Evolutionary conservation across 2,888 invertebrate genomes (phyloP).

Genomic region (Arrhopalites spinosus): DNA sequence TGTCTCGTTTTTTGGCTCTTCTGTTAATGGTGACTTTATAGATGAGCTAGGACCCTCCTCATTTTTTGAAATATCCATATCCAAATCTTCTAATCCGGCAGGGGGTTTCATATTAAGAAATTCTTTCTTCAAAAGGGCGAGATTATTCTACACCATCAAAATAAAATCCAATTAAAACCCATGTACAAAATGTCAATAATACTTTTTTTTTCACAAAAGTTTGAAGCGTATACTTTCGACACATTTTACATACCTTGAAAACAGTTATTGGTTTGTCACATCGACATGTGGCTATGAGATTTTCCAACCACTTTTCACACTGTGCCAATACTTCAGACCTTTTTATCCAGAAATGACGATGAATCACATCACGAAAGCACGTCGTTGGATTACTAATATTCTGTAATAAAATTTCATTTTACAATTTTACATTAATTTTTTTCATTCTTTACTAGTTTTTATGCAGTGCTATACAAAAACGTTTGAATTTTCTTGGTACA

Average conservation of each 20-base stretch:
- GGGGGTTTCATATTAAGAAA: slow-evolving; percentile 81
- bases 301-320: slow-evolving; percentile 86
- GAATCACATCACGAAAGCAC: slow-evolving; percentile 90
- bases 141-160: slow-evolving; percentile 69
- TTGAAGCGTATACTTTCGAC: not conserved
- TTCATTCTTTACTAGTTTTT: too few relatives aligned
- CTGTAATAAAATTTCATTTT: too few relatives aligned
- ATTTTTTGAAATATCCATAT: not conserved
- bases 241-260: slow-evolving; percentile 51
- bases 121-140: slow-evolving; percentile 83
- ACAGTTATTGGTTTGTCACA: slow-evolving; percentile 66
- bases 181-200: slow-evolving; percentile 6
- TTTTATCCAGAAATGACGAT: slow-evolving; percentile 93
- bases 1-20: too few relatives aligned
- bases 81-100: slow-evolving; percentile 71
- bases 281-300: slow-evolving; percentile 74
- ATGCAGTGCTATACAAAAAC: too few relatives aligned
- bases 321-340: slow-evolving; percentile 86
- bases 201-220: not conserved
- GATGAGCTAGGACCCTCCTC: not conserved
- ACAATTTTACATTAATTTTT: too few relatives aligned
- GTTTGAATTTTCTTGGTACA: too few relatives aligned
- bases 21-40: not conserved
- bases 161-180: slow-evolving; percentile 26
- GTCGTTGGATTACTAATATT: slow-evolving; percentile 89